phyloP scores from a whole-genome alignment of 2,113 vertebrate species.

The Tetraodon nigroviridis region DNA sequence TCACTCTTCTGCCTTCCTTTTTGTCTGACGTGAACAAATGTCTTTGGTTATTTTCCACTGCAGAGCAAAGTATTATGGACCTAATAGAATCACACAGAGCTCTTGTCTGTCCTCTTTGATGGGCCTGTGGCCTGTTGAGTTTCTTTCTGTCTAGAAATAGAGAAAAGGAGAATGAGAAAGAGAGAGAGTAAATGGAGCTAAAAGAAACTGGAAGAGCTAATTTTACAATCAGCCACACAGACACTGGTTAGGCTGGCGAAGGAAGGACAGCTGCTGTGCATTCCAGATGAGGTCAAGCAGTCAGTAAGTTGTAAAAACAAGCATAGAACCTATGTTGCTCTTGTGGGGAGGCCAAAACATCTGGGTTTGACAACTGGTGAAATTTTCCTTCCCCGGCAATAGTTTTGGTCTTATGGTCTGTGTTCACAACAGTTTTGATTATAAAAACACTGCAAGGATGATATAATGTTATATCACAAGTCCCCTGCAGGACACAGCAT shows the following conservation, averaged over 20 bases:
- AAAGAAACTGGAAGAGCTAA: conserved; percentile 37
- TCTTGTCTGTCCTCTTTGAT: conserved; percentile 27
- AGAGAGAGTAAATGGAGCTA: conserved; percentile 12
- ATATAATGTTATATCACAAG: not conserved
- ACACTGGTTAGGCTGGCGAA: conserved; percentile 51
- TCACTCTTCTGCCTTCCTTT: conserved; percentile 7
- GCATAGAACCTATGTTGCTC: conserved; percentile 56
- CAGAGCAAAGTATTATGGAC: conserved; percentile 26
- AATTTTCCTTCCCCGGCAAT: conserved; percentile 5
- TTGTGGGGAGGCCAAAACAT: conserved; percentile 66
- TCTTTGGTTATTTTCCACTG: conserved; percentile 24
- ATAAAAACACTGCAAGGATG: too few relatives aligned
- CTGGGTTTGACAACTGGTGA: conserved; percentile 40
- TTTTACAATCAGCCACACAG: conserved; percentile 59
- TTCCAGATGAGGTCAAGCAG: conserved; percentile 67
- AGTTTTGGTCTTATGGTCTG: conserved; percentile 15
- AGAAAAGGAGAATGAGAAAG: not conserved
- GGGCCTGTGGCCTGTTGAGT: conserved; percentile 3
- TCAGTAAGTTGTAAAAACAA: conserved; percentile 61
- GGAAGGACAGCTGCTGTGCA: conserved; percentile 70
- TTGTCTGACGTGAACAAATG: conserved; percentile 10
- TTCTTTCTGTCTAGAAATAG: conserved; percentile 21
- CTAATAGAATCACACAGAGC: conserved; percentile 39
- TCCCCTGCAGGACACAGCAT: too few relatives aligned
- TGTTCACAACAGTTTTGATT: too few relatives aligned